Evolutionary conservation across 2,888 invertebrate species (phyloP), one percentile per base, ranked within the genome.

Genomic region (Drosophila incognita): DNA sequence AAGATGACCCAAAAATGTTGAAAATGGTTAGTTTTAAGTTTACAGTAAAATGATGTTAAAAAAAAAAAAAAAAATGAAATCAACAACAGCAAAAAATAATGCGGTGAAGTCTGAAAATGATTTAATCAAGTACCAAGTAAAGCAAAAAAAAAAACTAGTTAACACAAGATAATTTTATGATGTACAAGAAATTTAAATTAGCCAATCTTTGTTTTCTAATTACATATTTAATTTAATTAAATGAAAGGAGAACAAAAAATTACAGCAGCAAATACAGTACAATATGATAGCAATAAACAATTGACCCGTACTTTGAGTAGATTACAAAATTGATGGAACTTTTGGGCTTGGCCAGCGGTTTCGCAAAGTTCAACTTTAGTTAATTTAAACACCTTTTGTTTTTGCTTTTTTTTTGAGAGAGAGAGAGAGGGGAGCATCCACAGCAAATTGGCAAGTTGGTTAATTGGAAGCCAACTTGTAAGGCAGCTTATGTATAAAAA

Each of bases 221-320:
- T 84, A 84, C 62, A 54, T 87, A 82, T 75, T 73, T 83, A 81
- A 87, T 94, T 93, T 93, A 94, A 93, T 93, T 93, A 94, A 94
- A 94, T 93, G 62, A 87, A 76, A 76, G 63, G 69, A 68, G 74
- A 74, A 49, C 69, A 60, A 60, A 73, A 76, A 81, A 85, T 81
- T 77, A 82, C 76, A 81, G 67, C 83, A 76, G 69, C 81, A 76
- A 74, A 74, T 67, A 75, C 71, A 72, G 68, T 76, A 73, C 60
- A 75, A 77, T 67, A 62, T 75, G 21, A 73, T 79, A 75, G 77
- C 58, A 67, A 68, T 49, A 59, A 67, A 65, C 38, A 58, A 56
- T 70, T 66, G 63, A 52, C 4, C 46, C 29, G 66, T 35, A 63
- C 58, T 75, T 71, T 69, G 68, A 74, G 64, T 77, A 74, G 63